A percentile compares a stretch with the other conserved stretches of the same genome.
Evolutionary conservation across 2,888 invertebrate species (phyloP).

Genomic region (Iphiclides podalirius): DNA sequence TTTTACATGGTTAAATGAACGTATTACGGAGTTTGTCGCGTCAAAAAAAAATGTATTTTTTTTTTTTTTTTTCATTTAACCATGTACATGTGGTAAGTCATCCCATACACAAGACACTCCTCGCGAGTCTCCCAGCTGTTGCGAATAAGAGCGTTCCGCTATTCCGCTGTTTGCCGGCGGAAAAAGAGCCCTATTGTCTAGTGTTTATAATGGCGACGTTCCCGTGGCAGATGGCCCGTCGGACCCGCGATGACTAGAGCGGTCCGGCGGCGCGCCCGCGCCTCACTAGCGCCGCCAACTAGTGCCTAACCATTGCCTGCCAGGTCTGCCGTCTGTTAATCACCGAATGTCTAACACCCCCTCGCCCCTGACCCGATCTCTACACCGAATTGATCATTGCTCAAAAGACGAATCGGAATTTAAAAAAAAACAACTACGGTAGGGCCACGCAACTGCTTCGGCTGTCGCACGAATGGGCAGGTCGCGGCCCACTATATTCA

Average conservation of each 20-base stretch:
- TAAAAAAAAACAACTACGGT: no score
- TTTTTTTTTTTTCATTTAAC: no score
- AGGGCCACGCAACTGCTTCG: no score
- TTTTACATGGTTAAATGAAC: no score
- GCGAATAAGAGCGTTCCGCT: not conserved
- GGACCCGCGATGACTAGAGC: conserved; percentile 79
- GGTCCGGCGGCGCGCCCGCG: conserved; percentile 66
- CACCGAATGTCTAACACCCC: conserved; percentile 46
- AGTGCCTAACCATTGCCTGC: conserved; percentile 53
- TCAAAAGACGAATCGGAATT: conserved; percentile 3
- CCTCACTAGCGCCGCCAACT: conserved; percentile 64
- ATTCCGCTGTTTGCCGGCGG: no score
- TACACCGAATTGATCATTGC: conserved; percentile 5
- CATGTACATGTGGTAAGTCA: no score
- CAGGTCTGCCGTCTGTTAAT: conserved; percentile 62
- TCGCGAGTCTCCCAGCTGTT: no score
- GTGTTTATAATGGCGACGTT: conserved; percentile 30
- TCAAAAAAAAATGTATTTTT: no score
- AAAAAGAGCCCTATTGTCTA: no score
- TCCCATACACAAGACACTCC: not conserved
- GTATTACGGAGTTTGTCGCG: no score
- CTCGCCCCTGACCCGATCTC: not conserved
- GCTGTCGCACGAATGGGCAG: no score
- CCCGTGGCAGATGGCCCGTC: conserved; percentile 60
- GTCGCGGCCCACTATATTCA: no score